Evolutionary conservation across 2,888 invertebrate species (phyloP).

Genomic region (Cryptocheilus praepositus): DNA sequence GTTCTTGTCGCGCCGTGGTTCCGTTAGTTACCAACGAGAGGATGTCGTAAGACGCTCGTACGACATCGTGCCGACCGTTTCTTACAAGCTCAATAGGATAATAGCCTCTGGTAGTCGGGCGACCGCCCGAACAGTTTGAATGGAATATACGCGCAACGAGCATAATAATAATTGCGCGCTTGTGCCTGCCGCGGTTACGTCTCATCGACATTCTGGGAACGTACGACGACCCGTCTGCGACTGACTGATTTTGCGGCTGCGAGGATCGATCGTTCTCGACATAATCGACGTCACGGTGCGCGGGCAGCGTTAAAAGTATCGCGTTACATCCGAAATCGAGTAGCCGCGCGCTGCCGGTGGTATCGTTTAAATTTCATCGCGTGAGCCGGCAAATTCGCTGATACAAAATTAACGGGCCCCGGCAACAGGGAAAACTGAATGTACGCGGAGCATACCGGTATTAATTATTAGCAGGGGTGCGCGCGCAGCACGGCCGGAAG

Average conservation of each 20-base stretch:
- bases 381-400: too few relatives aligned
- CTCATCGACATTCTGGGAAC: neutral
- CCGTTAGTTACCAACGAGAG: slow-evolving; percentile 34
- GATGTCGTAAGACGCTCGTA: slow-evolving; percentile 62
- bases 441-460: too few relatives aligned
- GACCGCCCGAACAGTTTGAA: slow-evolving; percentile 54
- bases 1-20: slow-evolving; percentile 43
- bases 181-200: slow-evolving; percentile 41
- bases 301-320: too few relatives aligned
- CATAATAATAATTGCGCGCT: slow-evolving; percentile 61
- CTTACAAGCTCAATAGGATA: slow-evolving; percentile 72
- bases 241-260: neutral
- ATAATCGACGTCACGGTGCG: too few relatives aligned
- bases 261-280: neutral
- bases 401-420: too few relatives aligned
- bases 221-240: neutral
- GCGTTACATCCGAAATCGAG: too few relatives aligned
- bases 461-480: too few relatives aligned
- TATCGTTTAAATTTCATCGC: too few relatives aligned
- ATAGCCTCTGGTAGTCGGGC: slow-evolving; percentile 54
- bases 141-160: slow-evolving; percentile 58
- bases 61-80: slow-evolving; percentile 57
- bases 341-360: too few relatives aligned
- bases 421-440: too few relatives aligned
- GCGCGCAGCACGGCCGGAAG: too few relatives aligned